Evolutionary conservation across 1,140 invertebrate species (phyloP), one percentile per base, ranked within the genome.

Genomic region (Sarcophaga peregrina): DNA sequence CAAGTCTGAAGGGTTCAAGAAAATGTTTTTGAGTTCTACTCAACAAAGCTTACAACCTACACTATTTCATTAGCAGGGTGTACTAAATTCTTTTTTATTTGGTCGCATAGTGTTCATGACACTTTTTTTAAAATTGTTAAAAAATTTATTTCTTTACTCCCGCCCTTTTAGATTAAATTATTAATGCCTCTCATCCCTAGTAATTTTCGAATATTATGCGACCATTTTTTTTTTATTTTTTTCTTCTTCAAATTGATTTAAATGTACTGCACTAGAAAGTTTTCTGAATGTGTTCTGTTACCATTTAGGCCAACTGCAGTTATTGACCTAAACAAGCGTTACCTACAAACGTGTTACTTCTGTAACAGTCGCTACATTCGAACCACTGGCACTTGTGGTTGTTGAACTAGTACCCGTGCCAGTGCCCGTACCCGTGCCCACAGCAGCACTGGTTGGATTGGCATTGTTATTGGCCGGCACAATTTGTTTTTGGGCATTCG

Each of bases 291-390:
- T 37, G 25, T 37, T 37, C 25, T 4, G 25, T 48, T 17, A 8
- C 54, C 37, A 83, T 81, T 83, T 83, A 83, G 83, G 46, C 83
- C 83, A 83, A 83, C 75, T 74, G 46, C 80, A 73, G 62, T 47
- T 46, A 81, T 48, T 73, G 47, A 75, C 68, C 82, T 82, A 86
- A 81, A 86, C 82, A n/a, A 82, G 81, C 50, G 82, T 84, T 50
- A 83, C 85, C 83, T 88, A 90, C 88, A 90, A 85, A 17, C 88
- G 86, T 37, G 88, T 90, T 54, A 89, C 86, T 84, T 90, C 89
- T 20, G 89, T 88, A 8, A 90, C 86, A 11, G 89, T 89, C 10
- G 62, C 17, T 25, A 68, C 62, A 68, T 68, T 68, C 62, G n/a
- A 9, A n/a, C 58, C 58, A 68, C 62, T n/a, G 10, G 80, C 37